phyloP scores from a whole-genome alignment of 2,888 invertebrate species.

The Coelinius sp. region DNA sequence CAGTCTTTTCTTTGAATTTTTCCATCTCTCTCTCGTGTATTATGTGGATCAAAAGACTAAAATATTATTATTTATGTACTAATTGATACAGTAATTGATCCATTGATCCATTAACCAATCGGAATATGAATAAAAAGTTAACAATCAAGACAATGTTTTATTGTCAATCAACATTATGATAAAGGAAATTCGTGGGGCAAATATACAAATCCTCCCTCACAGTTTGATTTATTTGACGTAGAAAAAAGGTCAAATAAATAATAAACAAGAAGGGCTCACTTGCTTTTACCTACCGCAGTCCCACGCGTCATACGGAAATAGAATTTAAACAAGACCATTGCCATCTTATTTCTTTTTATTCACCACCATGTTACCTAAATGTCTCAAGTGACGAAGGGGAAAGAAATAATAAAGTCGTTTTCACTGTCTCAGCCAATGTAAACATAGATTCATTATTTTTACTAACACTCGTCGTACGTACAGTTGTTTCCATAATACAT shows the following conservation, averaged over 20 bases:
- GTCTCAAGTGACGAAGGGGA: slow-evolving; percentile 21
- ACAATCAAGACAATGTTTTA: no score
- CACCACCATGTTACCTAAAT: neutral
- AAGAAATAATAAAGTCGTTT: slow-evolving; percentile 24
- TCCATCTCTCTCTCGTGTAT: no score
- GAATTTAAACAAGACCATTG: slow-evolving; percentile 18
- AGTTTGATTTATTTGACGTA: slow-evolving; percentile 9
- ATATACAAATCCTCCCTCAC: neutral
- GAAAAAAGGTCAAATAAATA: slow-evolving; percentile 9
- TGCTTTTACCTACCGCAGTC: slow-evolving; percentile 24
- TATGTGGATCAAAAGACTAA: no score
- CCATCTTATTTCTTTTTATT: neutral
- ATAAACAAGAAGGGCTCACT: slow-evolving; percentile 10
- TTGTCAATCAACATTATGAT: neutral
- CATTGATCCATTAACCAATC: no score
- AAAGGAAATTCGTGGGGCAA: neutral
- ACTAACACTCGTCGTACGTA: slow-evolving; percentile 7
- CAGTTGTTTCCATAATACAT: neutral
- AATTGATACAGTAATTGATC: no score
- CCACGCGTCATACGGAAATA: slow-evolving; percentile 18
- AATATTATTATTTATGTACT: no score
- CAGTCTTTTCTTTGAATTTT: neutral
- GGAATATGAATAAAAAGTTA: no score
- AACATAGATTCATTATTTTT: slow-evolving; percentile 25
- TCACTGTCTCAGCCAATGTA: slow-evolving; percentile 19